Evolutionary conservation across 2,113 vertebrate species (phyloP).

Genomic region (Antechinus stuartii): DNA sequence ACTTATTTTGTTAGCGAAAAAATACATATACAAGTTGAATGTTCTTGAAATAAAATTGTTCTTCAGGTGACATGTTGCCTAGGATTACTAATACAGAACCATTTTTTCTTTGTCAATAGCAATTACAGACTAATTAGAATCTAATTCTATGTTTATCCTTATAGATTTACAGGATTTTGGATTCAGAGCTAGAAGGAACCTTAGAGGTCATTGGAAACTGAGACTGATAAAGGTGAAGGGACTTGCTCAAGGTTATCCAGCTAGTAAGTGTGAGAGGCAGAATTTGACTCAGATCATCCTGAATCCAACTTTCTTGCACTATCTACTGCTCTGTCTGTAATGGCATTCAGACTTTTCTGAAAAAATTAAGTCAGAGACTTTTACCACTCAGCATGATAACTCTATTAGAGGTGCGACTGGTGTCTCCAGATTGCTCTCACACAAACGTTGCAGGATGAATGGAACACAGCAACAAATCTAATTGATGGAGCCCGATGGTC

Average conservation of each 20-base stretch:
- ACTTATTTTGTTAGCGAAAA: conserved; percentile 10
- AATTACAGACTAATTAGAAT: conserved; percentile 22
- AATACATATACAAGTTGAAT: conserved; percentile 17
- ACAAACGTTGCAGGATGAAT: neutral
- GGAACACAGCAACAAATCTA: neutral
- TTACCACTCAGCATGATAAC: neutral
- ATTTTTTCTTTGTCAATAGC: conserved; percentile 33
- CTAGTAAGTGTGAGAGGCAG: too few relatives aligned
- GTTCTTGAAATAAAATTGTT: conserved; percentile 47
- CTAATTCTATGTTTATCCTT: conserved; percentile 6
- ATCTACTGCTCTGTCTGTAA: too few relatives aligned
- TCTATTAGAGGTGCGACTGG: neutral
- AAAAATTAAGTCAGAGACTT: conserved; percentile 7
- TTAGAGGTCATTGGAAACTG: neutral
- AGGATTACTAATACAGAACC: conserved; percentile 40
- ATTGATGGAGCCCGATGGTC: conserved; percentile 14
- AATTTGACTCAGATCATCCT: too few relatives aligned
- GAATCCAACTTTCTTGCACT: too few relatives aligned
- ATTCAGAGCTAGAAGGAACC: neutral
- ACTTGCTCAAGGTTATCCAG: neutral
- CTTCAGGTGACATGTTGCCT: conserved; percentile 47
- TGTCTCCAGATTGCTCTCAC: conserved; percentile 6
- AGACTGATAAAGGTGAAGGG: neutral
- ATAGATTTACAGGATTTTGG: neutral
- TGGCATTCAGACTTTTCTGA: neutral